These are phyloP conservation scores for Chlorops oryzae DNA, from an alignment of 1,140 invertebrate species.

Conservation along the genomic window DNA sequence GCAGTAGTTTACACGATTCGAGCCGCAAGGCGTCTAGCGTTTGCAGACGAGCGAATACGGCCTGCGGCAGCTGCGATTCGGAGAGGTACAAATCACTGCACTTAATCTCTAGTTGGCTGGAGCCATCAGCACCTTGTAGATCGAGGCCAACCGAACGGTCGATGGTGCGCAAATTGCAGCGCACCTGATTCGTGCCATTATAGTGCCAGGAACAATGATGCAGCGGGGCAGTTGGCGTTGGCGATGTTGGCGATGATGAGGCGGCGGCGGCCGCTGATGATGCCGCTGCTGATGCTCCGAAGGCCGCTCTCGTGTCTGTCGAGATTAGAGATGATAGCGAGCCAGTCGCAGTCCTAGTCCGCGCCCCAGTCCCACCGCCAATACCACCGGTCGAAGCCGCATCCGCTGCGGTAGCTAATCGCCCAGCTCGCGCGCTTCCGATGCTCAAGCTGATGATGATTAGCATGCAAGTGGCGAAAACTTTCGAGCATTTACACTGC, in stretches of 20 bases:
- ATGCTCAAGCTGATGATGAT: conserved; percentile 3
- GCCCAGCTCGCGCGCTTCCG: not conserved
- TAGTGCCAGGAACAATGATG: conserved; percentile 57
- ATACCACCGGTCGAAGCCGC: not conserved
- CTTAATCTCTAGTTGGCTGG: conserved; percentile 59
- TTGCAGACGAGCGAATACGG: conserved; percentile 65
- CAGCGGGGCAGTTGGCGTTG: conserved; percentile 18
- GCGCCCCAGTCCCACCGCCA: conserved; percentile 8
- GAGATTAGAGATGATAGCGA: too few relatives aligned
- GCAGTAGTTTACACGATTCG: conserved; percentile 71
- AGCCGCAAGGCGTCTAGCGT: conserved; percentile 67
- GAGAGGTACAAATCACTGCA: conserved; percentile 74
- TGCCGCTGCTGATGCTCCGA: not conserved
- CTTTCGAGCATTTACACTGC: too few relatives aligned
- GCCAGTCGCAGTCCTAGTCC: not conserved
- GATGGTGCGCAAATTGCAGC: conserved; percentile 64
- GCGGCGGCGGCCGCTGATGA: conserved; percentile 8
- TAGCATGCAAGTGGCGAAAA: conserved; percentile 21
- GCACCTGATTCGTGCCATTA: conserved; percentile 56
- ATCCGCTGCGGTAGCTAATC: not conserved
- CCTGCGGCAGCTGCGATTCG: conserved; percentile 67
- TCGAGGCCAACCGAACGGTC: conserved; percentile 58
- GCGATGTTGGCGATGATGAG: conserved; percentile 12
- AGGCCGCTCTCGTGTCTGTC: too few relatives aligned
- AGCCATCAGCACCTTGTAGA: conserved; percentile 63